A percentile compares a stretch with the other conserved stretches of the same genome.
phyloP scores from a whole-genome alignment of 2,113 vertebrate species.

The Syngnathoides biaculeatus region DNA sequence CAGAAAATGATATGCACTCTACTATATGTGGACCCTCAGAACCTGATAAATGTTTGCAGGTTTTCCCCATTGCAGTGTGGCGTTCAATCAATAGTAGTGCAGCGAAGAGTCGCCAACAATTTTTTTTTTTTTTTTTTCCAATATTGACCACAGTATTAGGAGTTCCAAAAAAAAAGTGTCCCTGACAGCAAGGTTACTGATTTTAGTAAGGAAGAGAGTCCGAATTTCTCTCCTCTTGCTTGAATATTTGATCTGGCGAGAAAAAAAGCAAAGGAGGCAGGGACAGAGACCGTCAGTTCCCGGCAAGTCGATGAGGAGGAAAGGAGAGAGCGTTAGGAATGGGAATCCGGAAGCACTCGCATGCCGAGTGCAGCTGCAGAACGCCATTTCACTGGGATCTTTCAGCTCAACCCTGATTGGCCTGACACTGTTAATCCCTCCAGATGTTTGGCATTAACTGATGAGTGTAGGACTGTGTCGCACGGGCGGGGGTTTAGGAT shows the following conservation, averaged over 20 bases:
- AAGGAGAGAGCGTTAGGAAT: conserved; percentile 24
- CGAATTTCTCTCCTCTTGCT: neutral
- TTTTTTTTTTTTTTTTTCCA: too few species aligned
- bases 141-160: neutral
- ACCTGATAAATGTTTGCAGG: too few species aligned
- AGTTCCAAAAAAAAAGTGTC: neutral
- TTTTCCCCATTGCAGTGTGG: too few species aligned
- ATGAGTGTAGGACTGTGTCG: conserved; percentile 71
- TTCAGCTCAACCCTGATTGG: conserved; percentile 72
- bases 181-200: neutral
- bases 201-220: neutral
- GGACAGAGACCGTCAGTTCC: conserved; percentile 6
- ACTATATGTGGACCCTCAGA: too few species aligned
- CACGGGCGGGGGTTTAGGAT: neutral
- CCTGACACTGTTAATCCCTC: conserved; percentile 72
- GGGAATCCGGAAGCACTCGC: conserved; percentile 52
- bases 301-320: conserved; percentile 18
- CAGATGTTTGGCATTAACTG: conserved; percentile 80
- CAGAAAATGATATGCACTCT: too few species aligned
- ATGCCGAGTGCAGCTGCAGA: conserved; percentile 80
- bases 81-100: too few species aligned
- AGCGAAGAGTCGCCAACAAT: too few species aligned
- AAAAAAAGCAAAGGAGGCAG: neutral
- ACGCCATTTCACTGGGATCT: conserved; percentile 74
- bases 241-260: neutral